A percentile compares a stretch with the other conserved stretches of the same genome.
These are phyloP conservation scores for Athripsodes cinereus DNA, from an alignment of 2,888 invertebrate genomes.

Conservation along the genomic window DNA sequence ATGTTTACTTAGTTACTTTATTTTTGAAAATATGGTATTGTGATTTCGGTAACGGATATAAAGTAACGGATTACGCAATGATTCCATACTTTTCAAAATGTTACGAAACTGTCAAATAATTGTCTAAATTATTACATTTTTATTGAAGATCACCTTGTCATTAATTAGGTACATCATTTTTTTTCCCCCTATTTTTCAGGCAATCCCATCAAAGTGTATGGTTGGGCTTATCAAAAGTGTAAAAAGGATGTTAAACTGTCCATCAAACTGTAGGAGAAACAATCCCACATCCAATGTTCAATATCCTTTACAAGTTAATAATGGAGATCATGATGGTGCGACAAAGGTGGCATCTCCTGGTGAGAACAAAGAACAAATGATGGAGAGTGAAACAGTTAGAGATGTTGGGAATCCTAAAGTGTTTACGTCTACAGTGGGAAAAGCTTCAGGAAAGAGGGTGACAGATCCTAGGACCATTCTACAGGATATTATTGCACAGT, in stretches of 20 bases:
- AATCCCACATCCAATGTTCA: slow-evolving; percentile 10
- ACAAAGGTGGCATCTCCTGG: neutral
- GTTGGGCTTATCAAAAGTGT: slow-evolving; percentile 42
- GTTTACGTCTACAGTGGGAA: slow-evolving; percentile 45
- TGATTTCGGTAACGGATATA: no score
- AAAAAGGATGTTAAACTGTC: slow-evolving; percentile 46
- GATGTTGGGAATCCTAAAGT: slow-evolving; percentile 38
- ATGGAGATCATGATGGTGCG: neutral
- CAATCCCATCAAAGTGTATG: slow-evolving; percentile 40
- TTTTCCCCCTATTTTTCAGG: slow-evolving; percentile 35
- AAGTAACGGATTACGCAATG: no score
- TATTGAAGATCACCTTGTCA: no score
- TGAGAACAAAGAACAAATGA: slow-evolving; percentile 22
- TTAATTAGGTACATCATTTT: no score
- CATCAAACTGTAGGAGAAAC: slow-evolving; percentile 26
- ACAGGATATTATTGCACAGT: slow-evolving; percentile 63
- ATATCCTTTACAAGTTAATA: slow-evolving; percentile 17
- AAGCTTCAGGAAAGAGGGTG: slow-evolving; percentile 40
- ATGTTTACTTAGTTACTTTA: no score
- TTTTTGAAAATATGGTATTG: no score
- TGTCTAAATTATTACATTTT: no score
- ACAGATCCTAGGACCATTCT: slow-evolving; percentile 56
- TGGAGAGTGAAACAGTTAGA: neutral
- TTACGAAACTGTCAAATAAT: no score
- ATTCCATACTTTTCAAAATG: no score